These are phyloP conservation scores for Achatina immaculata DNA, from an alignment of 1,140 invertebrate species.

Conservation along the genomic window DNA sequence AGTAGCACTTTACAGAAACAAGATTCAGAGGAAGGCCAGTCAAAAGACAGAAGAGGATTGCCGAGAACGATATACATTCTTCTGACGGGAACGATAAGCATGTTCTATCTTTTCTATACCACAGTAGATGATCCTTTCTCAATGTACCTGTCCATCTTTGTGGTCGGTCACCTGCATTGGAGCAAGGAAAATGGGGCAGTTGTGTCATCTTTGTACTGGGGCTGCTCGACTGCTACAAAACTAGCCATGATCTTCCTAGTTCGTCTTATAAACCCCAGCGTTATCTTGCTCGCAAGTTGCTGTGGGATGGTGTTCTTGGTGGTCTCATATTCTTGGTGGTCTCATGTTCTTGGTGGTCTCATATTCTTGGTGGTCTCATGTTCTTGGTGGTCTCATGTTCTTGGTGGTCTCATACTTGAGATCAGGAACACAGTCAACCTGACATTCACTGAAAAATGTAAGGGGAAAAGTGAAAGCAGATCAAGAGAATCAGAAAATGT, in stretches of 20 bases:
- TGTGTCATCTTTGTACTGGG: conserved; percentile 14
- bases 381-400: no score
- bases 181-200: conserved; percentile 9
- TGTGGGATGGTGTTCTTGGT: conserved; percentile 3
- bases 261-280: not conserved
- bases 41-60: not conserved
- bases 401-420: no score
- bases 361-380: no score
- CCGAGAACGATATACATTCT: not conserved
- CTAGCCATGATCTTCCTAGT: conserved; percentile 3
- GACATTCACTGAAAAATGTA: no score
- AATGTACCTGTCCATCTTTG: conserved; percentile 18
- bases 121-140: conserved; percentile 8
- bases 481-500: no score
- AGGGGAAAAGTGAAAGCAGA: no score
- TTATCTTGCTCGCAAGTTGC: not conserved
- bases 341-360: no score
- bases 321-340: no score
- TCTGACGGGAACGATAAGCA: not conserved
- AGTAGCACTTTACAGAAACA: not conserved
- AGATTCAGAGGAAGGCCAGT: no score
- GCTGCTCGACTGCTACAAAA: conserved; percentile 6
- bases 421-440: no score
- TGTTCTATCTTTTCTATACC: conserved; percentile 24
- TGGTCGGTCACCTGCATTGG: conserved; percentile 6